A percentile compares a stretch with the other conserved stretches of the same genome.
phyloP scores from a whole-genome alignment of 2,113 vertebrate species.

The Microcebus ravelobensis region DNA sequence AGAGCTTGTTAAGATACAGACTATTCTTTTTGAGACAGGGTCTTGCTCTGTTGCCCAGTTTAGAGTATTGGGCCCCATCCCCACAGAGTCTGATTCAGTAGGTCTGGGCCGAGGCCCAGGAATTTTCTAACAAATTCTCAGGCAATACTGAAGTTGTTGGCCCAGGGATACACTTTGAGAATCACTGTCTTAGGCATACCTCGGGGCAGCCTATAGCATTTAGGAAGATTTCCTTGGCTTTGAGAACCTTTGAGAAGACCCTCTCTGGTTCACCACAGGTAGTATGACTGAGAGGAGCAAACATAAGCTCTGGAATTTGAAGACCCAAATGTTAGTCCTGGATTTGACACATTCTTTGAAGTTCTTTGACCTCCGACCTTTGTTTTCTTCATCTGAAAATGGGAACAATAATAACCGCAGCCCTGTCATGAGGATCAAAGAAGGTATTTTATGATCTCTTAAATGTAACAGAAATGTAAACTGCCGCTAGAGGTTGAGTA shows the following conservation, averaged over 20 bases:
- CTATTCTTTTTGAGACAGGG: too few species aligned
- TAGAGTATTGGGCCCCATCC: background rate
- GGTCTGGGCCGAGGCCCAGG: background rate
- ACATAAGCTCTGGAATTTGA: background rate
- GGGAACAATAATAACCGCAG: background rate
- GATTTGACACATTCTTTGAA: background rate
- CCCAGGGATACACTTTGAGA: background rate
- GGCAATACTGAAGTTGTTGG: background rate
- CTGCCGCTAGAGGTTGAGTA: background rate
- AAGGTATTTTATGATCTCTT: slow-evolving; percentile 29
- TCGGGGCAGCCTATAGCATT: background rate
- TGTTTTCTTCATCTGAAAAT: slow-evolving; percentile 22
- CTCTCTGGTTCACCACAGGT: background rate
- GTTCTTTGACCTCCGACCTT: background rate
- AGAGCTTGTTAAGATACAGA: background rate
- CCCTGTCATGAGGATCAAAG: background rate
- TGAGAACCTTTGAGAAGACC: background rate
- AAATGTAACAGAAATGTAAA: background rate
- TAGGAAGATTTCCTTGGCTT: background rate
- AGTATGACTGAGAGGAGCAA: background rate
- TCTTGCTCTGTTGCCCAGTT: too few species aligned
- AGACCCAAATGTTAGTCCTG: background rate
- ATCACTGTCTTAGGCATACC: background rate
- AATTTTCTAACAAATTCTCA: slow-evolving; percentile 7
- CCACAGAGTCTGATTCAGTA: background rate